Percentiles rank a stretch among this genome's conserved stretches.
These are phyloP conservation scores for Ursus arctos DNA, from an alignment of 2,113 vertebrate genomes.

Conservation along the genomic window DNA sequence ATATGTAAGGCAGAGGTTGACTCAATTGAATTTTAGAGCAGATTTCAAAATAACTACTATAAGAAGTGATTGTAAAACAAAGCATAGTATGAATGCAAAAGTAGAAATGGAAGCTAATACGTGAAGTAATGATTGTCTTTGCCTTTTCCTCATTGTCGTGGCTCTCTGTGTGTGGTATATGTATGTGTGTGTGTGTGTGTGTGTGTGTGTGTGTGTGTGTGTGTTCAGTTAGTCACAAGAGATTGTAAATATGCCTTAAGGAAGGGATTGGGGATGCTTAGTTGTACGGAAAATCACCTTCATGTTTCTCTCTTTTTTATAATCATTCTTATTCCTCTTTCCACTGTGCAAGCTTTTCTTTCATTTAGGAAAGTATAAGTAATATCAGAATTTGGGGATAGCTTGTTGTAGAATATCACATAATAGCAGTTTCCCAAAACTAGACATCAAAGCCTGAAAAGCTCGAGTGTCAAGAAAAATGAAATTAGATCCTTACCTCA, in stretches of 20 bases:
- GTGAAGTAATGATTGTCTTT: neutral
- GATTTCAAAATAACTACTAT: slow-evolving; percentile 37
- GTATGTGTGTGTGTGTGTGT: neutral
- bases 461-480: neutral
- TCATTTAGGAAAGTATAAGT: slow-evolving; percentile 14
- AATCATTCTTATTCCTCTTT: neutral
- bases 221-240: neutral
- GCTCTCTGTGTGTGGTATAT: neutral
- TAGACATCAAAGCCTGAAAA: slow-evolving; percentile 1
- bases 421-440: neutral
- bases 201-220: neutral
- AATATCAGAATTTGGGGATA: neutral
- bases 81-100: neutral
- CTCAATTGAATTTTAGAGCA: slow-evolving; percentile 41
- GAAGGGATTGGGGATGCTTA: neutral
- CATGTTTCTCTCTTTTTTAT: neutral
- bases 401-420: slow-evolving; percentile 42
- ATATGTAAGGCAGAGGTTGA: neutral
- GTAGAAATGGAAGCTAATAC: neutral
- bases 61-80: slow-evolving; percentile 19
- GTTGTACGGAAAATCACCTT: neutral
- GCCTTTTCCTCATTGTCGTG: neutral
- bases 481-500: neutral
- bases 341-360: neutral
- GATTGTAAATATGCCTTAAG: neutral